Evolutionary conservation across 2,797 vertebrate species (phyloP), one percentile per base, ranked within the genome.

Genomic region (Onychomys arenicola): DNA sequence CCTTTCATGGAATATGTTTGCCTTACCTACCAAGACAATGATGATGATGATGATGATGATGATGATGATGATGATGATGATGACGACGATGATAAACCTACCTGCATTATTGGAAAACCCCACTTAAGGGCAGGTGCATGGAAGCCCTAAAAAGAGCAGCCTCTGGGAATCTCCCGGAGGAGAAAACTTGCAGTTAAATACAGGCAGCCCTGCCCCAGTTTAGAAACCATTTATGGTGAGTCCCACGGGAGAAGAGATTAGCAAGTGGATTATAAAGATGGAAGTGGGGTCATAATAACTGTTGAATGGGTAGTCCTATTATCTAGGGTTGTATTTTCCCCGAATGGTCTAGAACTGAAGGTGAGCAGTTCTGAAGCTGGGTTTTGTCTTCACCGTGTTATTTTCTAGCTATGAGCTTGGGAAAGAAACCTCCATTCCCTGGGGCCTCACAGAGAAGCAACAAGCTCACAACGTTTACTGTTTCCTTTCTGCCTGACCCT

Each of bases 191-290:
- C 55, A 80, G 83, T 92, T 88, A 90, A 92, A 57, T n/a, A n/a
- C 4, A 61, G 43, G 52, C 77, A 59, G 34, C 40, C 37, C 10
- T 27, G 46, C 6, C 46, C 40, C 89, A 65, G 29, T 87, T 95
- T 91, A 84, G 89, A 96, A 93, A 63, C 85, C 6, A n/a, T 65
- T 94, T 9, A 12, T 57, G 49, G 40, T 55, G 34, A 94, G 63
- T 85, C 87, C 63, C 69, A 40, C 0, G 0, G 67, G 57, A 88
- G 13, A 89, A 46, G 67, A 84, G 49, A 88, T 85, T 29, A 81
- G 11, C 89, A 69, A 77, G 6, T 49, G 55, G 17, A 69, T 77
- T 46, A 43, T 88, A 92, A 93, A 82, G 90, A 95, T 52, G 69
- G 85, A 92, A 88, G 46, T 16, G 29, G 61, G 16, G 43, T 43